Conservation (phyloP, 2,797 vertebrate genomes). For the Tragopan temminckii region DNA sequence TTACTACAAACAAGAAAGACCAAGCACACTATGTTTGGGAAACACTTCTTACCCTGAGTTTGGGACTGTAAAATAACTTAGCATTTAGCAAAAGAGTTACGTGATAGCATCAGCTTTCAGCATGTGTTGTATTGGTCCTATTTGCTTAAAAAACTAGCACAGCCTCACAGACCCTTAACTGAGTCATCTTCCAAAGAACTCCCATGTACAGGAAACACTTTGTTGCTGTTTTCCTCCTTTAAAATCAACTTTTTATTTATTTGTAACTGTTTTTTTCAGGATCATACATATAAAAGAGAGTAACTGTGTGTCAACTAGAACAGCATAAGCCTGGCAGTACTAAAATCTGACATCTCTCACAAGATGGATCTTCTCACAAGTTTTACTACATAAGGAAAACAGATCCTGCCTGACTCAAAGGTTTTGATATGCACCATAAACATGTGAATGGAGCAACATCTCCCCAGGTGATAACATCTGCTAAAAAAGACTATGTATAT, state of each 20-base stretch:
- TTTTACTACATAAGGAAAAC: neutral
- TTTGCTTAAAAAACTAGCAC: neutral
- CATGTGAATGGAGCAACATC: neutral
- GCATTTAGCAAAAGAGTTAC: neutral
- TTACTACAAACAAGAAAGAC: neutral
- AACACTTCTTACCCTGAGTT: neutral
- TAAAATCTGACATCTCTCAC: neutral
- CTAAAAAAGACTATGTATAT: neutral
- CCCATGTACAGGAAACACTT: neutral
- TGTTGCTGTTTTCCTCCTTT: neutral
- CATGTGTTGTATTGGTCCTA: neutral
- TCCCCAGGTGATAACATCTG: neutral
- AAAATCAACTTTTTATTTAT: neutral
- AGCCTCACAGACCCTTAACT: neutral
- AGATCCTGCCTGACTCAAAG: neutral
- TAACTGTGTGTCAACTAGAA: neutral
- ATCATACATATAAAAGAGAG: neutral
- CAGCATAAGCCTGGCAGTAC: neutral
- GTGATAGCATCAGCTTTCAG: neutral
- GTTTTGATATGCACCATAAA: neutral
- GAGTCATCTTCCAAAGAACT: neutral
- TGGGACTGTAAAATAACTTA: neutral
- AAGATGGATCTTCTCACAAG: neutral
- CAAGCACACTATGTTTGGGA: fast-evolving
- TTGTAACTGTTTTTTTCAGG: neutral